These are phyloP conservation scores for Pseudochaenichthys georgianus DNA, from an alignment of 2,797 vertebrate genomes.

Conservation along the genomic window DNA sequence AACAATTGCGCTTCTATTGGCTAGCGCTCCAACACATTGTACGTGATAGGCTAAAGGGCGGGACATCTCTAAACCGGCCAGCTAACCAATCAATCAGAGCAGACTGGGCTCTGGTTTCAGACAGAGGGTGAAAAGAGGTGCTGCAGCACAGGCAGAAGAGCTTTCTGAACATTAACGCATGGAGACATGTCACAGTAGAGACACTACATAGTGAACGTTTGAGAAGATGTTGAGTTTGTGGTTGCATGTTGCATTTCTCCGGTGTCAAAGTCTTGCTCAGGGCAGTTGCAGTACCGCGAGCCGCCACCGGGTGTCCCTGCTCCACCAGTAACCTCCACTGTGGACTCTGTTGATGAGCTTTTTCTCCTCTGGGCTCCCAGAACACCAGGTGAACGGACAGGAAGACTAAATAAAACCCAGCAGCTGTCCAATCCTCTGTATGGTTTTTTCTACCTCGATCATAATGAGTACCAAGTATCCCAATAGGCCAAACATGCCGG, in stretches of 20 bases:
- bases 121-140: no score
- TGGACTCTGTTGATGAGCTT: conserved; percentile 24
- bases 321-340: conserved; percentile 70
- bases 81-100: no score
- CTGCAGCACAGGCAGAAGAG: no score
- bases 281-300: conserved; percentile 43
- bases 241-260: neutral
- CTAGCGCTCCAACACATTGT: no score
- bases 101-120: no score
- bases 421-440: conserved; percentile 6
- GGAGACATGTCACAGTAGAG: no score
- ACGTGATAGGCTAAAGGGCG: no score
- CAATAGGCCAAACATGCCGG: neutral
- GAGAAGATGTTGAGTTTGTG: no score
- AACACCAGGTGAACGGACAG: conserved; percentile 46
- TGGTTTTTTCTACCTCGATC: conserved; percentile 10
- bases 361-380: conserved; percentile 15
- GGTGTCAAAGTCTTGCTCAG: neutral
- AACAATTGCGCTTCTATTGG: no score
- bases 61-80: no score
- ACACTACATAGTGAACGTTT: no score
- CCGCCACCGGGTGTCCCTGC: conserved; percentile 80
- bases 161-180: no score
- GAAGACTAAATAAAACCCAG: conserved; percentile 35
- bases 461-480: neutral